Base-by-base conservation (phyloP, 2,113 vertebrate species). In the Mormyrus lacerda region DNA sequence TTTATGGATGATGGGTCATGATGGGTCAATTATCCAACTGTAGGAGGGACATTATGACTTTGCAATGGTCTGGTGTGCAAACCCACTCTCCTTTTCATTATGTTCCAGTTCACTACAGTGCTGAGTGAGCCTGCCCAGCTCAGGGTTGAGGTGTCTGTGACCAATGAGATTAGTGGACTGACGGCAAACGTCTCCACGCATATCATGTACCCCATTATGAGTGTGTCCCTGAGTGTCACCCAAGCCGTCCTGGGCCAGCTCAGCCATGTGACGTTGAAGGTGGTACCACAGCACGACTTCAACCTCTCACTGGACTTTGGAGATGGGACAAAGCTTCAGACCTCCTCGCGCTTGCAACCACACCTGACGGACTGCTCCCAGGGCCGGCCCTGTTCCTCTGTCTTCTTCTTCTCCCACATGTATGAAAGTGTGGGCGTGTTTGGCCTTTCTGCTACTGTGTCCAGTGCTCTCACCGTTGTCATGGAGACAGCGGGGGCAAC, bases 111-210 rank as follows among this genome's bases (percentile, higher is more conserved):
- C 53, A 76, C 47, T 19, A 83, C 88, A 90, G 53, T n/a, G 53
- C 85, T 92, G 44, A 87, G 61, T 76, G 84, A 79, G 83, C 88
- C 89, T 45, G 55, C 35, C 79, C 84, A 88, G 35, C 87, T 92
- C 53, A 88, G 35, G 15, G 44, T 89, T 45, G 58, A 73, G 31
- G 90, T 91, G 53, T 86, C 85, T 3, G 91, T 90, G 24, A 48
- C 87, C 53, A 91, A 91, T 42, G 89, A 90, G 31, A 86, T 82
- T n/a, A 89, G 88, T 27, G 1, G 31, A 24, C 65, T 73, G n/a
- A 65, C 45, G 27, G 83, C 65, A 11, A 76, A 3, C 21, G 4
- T 35, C 42, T 88, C 51, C 19, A 55, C 88, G 58, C 45, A 61
- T 4, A 15, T 50, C 35, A 76, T 9, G 61, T 61, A 48, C 55